These are phyloP conservation scores for Acropora tenuis DNA, from an alignment of 64 coral and sea anemone species.

Conservation along the genomic window DNA sequence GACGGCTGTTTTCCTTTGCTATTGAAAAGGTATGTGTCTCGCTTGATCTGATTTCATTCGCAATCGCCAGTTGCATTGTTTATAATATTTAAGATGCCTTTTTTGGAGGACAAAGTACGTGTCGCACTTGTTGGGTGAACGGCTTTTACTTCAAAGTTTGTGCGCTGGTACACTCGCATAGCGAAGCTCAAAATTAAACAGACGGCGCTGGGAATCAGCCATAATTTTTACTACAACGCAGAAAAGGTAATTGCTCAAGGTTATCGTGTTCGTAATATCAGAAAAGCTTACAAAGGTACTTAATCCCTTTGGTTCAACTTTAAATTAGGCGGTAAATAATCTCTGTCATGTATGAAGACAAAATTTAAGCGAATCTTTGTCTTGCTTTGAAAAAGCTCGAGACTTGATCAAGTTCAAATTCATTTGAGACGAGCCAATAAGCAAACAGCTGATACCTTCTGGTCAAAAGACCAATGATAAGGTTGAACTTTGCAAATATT, in stretches of 20 bases:
- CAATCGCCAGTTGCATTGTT: conserved; percentile 16
- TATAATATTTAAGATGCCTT: neutral
- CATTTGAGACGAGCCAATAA: neutral
- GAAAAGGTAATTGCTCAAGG: neutral
- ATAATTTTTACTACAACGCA: neutral
- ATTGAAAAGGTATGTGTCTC: neutral
- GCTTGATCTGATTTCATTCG: neutral
- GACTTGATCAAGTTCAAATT: neutral
- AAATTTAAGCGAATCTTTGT: neutral
- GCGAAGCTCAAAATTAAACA: no score
- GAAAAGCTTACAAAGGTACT: neutral
- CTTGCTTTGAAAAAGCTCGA: neutral
- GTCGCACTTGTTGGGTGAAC: no score
- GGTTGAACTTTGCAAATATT: neutral
- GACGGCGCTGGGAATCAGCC: neutral
- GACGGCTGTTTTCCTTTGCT: neutral
- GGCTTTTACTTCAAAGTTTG: neutral
- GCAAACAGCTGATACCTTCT: neutral
- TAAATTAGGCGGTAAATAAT: neutral
- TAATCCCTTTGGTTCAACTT: neutral
- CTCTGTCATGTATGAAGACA: neutral
- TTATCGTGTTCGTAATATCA: neutral
- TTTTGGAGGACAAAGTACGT: no score
- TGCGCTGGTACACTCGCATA: neutral
- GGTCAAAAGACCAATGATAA: neutral